Evolutionary conservation across 2,888 invertebrate species (phyloP), one percentile per base, ranked within the genome.

Genomic region (Sthenelais limicola): DNA sequence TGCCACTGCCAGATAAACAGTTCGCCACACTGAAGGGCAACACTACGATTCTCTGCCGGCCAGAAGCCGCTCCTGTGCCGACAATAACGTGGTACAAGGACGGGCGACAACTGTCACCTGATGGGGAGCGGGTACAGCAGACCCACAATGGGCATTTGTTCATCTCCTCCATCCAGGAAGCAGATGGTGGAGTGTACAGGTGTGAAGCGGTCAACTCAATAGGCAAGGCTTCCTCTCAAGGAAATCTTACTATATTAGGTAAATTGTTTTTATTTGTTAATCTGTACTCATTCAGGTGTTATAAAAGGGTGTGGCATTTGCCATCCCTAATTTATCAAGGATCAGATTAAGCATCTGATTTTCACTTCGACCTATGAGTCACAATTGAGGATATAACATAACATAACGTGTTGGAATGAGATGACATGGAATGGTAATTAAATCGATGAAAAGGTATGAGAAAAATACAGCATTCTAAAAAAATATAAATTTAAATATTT

Each of bases 1-100:
- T 90, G 48, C 97, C 97, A 0, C 88, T 97, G 38, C 94, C 95
- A 86, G 95, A 95, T 89, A 80, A 81, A 24, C 94, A 94, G n/a
- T 96, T 95, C 87, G 97, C 96, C 0, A 95, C 95, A 0, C 93
- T 95, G 85, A 94, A 94, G 15, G 96, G 96, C 18, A 97, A 97
- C 87, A 93, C 95, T 0, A 96, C 97, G 0, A 93, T 98, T 69
- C 56, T 77, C 7, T 98, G 98, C 85, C 92, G 93, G 84, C 97
- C 97, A 0, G 98, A 98, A 89, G 97, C 97, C 5, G 97, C 97
- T 0, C 97, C 98, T 0, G 91, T 91, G 32, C 82, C 85, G 9
- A 32, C 54, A 7, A 54, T 62, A 84, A 91, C 92, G 47, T 98
- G 97, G 97, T 94, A 93, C 81, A 95, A 95, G 85, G 94, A 96